Percentiles rank a stretch among this genome's conserved stretches.
Evolutionary conservation across 2,888 invertebrate species (phyloP).

Genomic region (Eilema caniola): DNA sequence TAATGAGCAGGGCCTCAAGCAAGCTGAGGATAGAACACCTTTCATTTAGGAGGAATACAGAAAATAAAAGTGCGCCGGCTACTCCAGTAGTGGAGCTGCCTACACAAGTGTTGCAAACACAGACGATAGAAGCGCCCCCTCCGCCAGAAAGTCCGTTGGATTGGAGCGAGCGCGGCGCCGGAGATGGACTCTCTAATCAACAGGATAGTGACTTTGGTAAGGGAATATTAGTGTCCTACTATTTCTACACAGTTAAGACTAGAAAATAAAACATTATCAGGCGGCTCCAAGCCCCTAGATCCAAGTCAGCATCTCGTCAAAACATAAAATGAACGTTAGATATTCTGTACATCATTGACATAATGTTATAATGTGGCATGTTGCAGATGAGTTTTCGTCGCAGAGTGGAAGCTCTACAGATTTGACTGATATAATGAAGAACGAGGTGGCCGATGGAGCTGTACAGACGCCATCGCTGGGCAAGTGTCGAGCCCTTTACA

Average conservation of each 20-base stretch:
- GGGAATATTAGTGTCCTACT: constrained; percentile 18
- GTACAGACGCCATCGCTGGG: constrained; percentile 82
- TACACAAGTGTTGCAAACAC: constrained; percentile 56
- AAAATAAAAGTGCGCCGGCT: constrained; percentile 71
- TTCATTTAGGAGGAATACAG: constrained; percentile 72
- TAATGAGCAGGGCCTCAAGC: constrained; percentile 81
- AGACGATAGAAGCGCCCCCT: constrained; percentile 62
- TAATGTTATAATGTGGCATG: background rate
- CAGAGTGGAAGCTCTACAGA: constrained; percentile 89
- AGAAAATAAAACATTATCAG: background rate
- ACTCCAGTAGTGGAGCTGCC: constrained; percentile 69
- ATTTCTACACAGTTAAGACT: background rate
- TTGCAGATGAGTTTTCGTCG: constrained; percentile 93
- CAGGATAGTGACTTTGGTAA: constrained; percentile 95
- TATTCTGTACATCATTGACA: no score
- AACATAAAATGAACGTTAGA: no score
- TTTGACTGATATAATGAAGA: constrained; percentile 81
- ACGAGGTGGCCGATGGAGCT: constrained; percentile 72
- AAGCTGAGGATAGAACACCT: constrained; percentile 80
- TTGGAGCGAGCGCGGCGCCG: constrained; percentile 92
- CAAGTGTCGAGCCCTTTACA: constrained; percentile 94
- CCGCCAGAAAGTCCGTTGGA: constrained; percentile 86
- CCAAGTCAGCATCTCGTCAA: background rate
- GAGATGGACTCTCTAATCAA: constrained; percentile 94
- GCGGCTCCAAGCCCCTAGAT: background rate